phyloP scores from a whole-genome alignment of 2,113 vertebrate species.

The Oreochromis tanganicae region DNA sequence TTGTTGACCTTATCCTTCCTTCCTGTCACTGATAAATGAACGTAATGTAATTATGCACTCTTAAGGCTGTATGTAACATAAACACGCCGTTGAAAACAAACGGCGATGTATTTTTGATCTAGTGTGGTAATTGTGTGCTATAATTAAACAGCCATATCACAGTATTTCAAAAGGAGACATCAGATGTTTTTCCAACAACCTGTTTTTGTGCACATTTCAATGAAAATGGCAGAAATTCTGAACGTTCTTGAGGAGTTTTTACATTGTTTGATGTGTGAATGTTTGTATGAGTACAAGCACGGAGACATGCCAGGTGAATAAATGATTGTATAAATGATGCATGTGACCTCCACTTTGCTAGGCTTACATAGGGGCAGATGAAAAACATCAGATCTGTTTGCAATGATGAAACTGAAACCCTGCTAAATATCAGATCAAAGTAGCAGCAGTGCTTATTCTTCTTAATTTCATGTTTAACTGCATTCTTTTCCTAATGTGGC shows the following conservation, averaged over 20 bases:
- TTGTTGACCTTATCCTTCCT: background rate
- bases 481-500: background rate
- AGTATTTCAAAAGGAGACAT: background rate
- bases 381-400: background rate
- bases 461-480: background rate
- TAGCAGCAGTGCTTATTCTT: background rate
- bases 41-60: background rate
- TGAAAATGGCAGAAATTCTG: background rate
- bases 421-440: background rate
- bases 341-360: background rate
- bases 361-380: background rate
- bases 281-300: background rate
- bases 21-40: background rate
- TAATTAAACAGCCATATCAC: background rate
- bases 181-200: background rate
- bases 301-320: background rate
- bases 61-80: background rate
- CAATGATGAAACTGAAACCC: background rate
- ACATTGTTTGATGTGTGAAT: background rate
- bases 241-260: background rate
- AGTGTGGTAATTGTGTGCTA: background rate
- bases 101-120: background rate
- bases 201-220: background rate
- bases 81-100: background rate
- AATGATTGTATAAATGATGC: background rate